Conservation (phyloP, 2,797 vertebrate genomes). For the Cottoperca gobio region DNA sequence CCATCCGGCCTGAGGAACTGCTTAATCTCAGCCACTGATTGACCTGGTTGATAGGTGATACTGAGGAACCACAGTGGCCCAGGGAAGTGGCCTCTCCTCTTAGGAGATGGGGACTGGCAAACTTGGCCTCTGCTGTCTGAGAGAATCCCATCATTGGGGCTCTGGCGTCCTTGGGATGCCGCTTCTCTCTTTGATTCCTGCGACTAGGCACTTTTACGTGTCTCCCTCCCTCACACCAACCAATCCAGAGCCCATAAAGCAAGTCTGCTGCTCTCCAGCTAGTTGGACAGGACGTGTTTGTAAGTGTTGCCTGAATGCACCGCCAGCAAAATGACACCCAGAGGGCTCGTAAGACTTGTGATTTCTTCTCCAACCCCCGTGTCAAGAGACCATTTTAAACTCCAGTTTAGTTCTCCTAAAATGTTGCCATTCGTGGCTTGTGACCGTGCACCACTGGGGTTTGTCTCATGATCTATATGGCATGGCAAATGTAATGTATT, state of each 20-base stretch:
- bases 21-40: conserved; percentile 94
- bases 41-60: conserved; percentile 91
- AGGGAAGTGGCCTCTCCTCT: conserved; percentile 81
- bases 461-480: conserved; percentile 53
- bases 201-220: conserved; percentile 75
- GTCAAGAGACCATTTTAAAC: conserved; percentile 68
- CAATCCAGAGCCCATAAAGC: conserved; percentile 79
- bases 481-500: conserved; percentile 49
- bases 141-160: conserved; percentile 63
- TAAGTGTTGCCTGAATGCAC: conserved; percentile 81
- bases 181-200: conserved; percentile 74
- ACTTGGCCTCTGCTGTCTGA: conserved; percentile 81
- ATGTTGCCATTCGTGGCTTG: conserved; percentile 69
- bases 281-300: conserved; percentile 79
- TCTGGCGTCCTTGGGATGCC: conserved; percentile 73
- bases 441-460: conserved; percentile 59
- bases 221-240: conserved; percentile 84
- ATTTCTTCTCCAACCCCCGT: conserved; percentile 68
- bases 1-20: conserved; percentile 88
- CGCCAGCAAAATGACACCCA: conserved; percentile 75
- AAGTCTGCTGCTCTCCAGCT: conserved; percentile 69
- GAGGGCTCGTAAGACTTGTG: conserved; percentile 75
- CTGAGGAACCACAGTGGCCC: conserved; percentile 87
- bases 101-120: conserved; percentile 75
- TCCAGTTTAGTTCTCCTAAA: conserved; percentile 68